Evolutionary conservation across 2,797 vertebrate genomes (phyloP).

Genomic region (Gymnothorax reevesii): DNA sequence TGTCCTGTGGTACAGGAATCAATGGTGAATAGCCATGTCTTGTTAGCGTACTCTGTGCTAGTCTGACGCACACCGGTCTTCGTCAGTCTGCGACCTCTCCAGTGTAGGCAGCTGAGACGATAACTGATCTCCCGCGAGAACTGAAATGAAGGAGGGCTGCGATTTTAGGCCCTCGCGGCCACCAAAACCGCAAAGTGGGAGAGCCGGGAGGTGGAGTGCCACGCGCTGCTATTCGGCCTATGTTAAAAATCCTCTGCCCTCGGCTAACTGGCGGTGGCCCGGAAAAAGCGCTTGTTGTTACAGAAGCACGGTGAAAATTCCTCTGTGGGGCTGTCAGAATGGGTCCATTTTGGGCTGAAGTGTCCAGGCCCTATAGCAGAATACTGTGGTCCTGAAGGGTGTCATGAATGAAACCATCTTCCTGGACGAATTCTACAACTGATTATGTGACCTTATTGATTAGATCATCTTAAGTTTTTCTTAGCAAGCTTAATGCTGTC

Average conservation of each 20-base stretch:
- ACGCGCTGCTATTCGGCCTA: constrained; percentile 55
- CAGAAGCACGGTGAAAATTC: constrained; percentile 26
- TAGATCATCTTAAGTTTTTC: not conserved
- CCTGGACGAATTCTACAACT: not conserved
- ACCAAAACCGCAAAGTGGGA: constrained; percentile 63
- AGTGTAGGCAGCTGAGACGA: constrained; percentile 43
- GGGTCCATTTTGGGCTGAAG: constrained; percentile 27
- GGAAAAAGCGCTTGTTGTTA: constrained; percentile 1
- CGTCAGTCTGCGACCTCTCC: constrained; percentile 32
- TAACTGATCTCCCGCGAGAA: constrained; percentile 56
- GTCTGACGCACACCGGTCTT: constrained; percentile 22
- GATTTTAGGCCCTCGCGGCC: constrained; percentile 59
- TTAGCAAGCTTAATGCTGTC: not conserved
- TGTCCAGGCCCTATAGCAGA: not conserved
- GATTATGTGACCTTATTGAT: not conserved
- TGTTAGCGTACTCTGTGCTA: not conserved
- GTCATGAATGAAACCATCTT: not conserved
- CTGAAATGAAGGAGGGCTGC: constrained; percentile 62
- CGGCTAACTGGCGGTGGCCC: constrained; percentile 41
- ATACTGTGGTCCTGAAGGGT: not conserved
- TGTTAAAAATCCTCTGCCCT: constrained; percentile 49
- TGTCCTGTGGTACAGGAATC: not conserved
- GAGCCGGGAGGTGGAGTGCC: constrained; percentile 57
- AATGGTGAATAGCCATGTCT: not conserved
- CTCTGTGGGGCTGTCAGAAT: constrained; percentile 13